A percentile compares a stretch with the other conserved stretches of the same genome.
Conservation (phyloP, 2,797 vertebrate species). For the Cyclopterus lumpus region DNA sequence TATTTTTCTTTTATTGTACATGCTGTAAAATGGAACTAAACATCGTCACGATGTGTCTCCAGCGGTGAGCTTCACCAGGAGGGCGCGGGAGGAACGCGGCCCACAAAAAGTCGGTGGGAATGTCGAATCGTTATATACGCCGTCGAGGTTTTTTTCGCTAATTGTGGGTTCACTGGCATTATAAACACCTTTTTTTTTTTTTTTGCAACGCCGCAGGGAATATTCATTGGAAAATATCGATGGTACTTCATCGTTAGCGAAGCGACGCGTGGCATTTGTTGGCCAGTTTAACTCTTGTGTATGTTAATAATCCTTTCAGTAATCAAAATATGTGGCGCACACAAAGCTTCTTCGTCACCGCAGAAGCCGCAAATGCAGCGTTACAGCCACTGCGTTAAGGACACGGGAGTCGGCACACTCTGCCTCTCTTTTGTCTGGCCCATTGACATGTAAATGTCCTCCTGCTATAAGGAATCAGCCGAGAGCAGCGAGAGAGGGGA, state of each 20-base stretch:
- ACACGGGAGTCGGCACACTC: slow-evolving; percentile 58
- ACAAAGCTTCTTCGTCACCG: slow-evolving; percentile 40
- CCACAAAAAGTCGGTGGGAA: not conserved
- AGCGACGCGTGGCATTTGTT: not conserved
- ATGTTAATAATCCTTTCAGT: slow-evolving; percentile 44
- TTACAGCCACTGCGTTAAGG: slow-evolving; percentile 74
- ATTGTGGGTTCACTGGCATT: not conserved
- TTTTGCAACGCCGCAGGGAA: not conserved
- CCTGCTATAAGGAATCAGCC: slow-evolving; percentile 83
- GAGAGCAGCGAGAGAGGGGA: slow-evolving; percentile 79
- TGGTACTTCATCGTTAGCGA: not conserved
- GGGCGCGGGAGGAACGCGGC: too few relatives aligned
- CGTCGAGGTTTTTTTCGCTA: not conserved
- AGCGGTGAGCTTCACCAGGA: too few relatives aligned
- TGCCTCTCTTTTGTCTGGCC: slow-evolving; percentile 83
- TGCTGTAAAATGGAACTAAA: not conserved
- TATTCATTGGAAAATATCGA: slow-evolving; percentile 1
- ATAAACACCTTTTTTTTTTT: too few relatives aligned
- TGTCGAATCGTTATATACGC: not conserved
- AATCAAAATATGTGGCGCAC: slow-evolving; percentile 29
- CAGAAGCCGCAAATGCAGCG: slow-evolving; percentile 49
- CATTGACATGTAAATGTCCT: slow-evolving; percentile 87
- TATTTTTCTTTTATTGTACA: not conserved
- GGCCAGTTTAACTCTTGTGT: not conserved
- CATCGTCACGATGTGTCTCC: too few relatives aligned